phyloP scores from a whole-genome alignment of 92 coral and sea anemone genomes.

The Zoanthus sociatus region DNA sequence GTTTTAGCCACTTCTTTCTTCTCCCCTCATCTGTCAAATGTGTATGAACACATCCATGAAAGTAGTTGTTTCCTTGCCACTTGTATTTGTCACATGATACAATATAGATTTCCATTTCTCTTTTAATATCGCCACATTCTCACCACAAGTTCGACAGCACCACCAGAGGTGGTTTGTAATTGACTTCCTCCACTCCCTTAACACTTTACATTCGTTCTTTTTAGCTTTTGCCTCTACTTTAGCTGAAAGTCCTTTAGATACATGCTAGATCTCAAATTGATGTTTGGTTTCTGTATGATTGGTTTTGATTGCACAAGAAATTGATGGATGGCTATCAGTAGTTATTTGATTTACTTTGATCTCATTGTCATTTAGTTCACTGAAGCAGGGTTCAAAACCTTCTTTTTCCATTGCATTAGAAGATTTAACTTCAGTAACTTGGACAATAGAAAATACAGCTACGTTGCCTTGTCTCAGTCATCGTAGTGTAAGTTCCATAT shows the following conservation, averaged over 20 bases:
- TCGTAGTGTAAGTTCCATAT: conserved; percentile 72
- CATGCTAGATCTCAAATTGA: conserved; percentile 1
- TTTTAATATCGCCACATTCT: no score
- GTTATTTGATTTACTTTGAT: conserved; percentile 9
- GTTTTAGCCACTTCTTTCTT: no score
- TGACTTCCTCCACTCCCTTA: no score
- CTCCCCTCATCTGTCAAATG: no score
- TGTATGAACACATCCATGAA: no score
- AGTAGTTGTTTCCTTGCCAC: no score
- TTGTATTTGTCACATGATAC: no score
- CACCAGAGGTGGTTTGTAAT: no score
- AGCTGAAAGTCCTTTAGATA: neutral
- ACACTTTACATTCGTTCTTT: neutral
- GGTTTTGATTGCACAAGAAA: neutral
- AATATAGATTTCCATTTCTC: no score
- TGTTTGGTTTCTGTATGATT: neutral
- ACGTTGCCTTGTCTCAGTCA: conserved; percentile 61
- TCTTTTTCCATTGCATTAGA: conserved; percentile 67
- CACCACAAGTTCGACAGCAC: no score
- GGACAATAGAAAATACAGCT: conserved; percentile 55
- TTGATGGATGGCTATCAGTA: conserved; percentile 36
- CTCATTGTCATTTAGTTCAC: neutral
- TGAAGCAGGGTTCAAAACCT: conserved; percentile 47
- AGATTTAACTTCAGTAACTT: conserved; percentile 67
- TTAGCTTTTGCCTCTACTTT: conserved; percentile 2